A percentile compares a stretch with the other conserved stretches of the same genome.
Conservation (phyloP, 2,888 invertebrate species). For the Bellardia bayeri region DNA sequence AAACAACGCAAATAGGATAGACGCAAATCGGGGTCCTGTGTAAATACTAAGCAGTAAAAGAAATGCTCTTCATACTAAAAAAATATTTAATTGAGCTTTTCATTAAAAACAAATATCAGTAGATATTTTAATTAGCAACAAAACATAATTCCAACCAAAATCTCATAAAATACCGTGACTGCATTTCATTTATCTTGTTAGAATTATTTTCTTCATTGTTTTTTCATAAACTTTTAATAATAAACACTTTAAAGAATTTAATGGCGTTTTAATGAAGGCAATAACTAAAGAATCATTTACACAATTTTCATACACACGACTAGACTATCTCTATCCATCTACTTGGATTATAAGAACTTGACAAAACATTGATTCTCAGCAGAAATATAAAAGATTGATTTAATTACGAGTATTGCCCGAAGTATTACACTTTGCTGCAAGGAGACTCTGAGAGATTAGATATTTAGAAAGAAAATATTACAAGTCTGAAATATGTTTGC, state of each 20-base stretch:
- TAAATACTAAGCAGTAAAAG: too few relatives aligned
- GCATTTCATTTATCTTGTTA: not conserved
- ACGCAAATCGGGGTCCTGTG: too few relatives aligned
- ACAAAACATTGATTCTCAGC: not conserved
- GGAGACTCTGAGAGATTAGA: too few relatives aligned
- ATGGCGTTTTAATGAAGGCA: conserved; percentile 52
- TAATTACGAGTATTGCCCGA: not conserved
- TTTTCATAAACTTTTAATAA: conserved; percentile 24
- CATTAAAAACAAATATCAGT: not conserved
- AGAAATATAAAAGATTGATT: not conserved
- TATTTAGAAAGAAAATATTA: too few relatives aligned
- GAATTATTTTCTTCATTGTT: not conserved
- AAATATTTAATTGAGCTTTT: too few relatives aligned
- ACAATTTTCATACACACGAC: conserved; percentile 12
- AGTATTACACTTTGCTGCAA: too few relatives aligned
- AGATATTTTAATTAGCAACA: not conserved
- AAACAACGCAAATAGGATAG: too few relatives aligned
- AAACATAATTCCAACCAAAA: not conserved
- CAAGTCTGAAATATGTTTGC: too few relatives aligned
- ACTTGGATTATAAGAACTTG: not conserved
- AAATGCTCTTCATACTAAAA: too few relatives aligned
- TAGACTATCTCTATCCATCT: not conserved
- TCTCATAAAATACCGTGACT: not conserved
- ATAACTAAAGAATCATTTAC: conserved; percentile 49
- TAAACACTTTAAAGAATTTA: conserved; percentile 37